phyloP scores from a whole-genome alignment of 2,888 invertebrate species.

The Chymomyza caudatula region DNA sequence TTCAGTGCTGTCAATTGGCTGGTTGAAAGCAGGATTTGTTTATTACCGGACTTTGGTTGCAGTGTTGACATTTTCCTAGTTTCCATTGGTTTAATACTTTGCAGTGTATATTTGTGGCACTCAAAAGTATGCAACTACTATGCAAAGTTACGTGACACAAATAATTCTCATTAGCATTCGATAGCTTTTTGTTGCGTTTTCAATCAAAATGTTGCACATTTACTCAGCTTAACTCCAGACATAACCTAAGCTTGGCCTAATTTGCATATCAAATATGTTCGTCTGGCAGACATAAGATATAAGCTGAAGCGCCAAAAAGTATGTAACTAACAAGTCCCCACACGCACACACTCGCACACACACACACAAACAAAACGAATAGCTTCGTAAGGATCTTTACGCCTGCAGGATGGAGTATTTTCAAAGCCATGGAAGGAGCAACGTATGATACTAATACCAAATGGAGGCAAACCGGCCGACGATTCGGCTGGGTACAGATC shows the following conservation, averaged over 20 bases:
- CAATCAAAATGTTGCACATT: neutral
- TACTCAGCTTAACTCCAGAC: slow-evolving; percentile 8
- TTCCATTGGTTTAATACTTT: neutral
- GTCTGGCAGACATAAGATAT: neutral
- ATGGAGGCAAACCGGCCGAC: no score
- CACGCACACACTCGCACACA: slow-evolving; percentile 1
- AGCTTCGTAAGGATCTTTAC: no score
- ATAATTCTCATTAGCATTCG: neutral
- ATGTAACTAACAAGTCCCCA: slow-evolving; percentile 22
- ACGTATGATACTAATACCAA: no score
- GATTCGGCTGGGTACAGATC: no score
- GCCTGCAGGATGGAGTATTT: no score
- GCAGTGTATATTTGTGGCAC: no score
- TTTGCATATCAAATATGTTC: slow-evolving; percentile 56
- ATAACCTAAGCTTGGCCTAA: slow-evolving; percentile 26
- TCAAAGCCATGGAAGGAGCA: no score
- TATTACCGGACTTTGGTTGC: neutral
- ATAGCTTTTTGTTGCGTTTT: neutral
- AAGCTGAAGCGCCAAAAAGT: slow-evolving; percentile 28
- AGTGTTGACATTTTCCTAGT: neutral
- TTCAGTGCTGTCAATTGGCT: neutral
- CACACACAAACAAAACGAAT: slow-evolving; percentile 10
- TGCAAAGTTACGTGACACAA: neutral
- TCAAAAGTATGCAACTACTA: no score
- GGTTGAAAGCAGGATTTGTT: neutral